Evolutionary conservation across 53 echinoderm and acorn worm species (phyloP), one percentile per base, ranked within the genome.

Genomic region (Apostichopus leukothele): DNA sequence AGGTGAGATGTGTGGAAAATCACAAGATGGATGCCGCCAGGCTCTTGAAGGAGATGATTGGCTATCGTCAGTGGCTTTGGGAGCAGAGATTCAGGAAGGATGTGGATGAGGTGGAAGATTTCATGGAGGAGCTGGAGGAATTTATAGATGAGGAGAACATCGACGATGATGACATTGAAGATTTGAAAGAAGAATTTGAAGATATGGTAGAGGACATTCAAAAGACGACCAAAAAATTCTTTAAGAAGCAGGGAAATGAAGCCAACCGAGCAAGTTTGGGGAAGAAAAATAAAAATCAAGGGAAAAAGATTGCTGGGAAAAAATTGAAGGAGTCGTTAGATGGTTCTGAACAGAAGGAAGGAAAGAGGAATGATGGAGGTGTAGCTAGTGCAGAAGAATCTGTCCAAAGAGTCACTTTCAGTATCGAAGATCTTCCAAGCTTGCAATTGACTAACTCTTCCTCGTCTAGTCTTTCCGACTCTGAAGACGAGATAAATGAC

Each of bases 151-250:
- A 96, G 76, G 93, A 95, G 19, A 86, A 92, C 50, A 67, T 93
- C 1, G 88, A 89, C 5, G 96, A 96, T 59, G 86, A 86, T 50
- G 95, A 95, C 73, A 90, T 96, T 50, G 95, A 93, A 53, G 95
- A 96, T 61, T 86, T 96, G 89, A 95, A 95, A 86, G 96, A 95
- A 50, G 96, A 96, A 52, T 96, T 96, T 91, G 96, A 95, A 55
- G 95, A 96, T 54, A 93, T 96, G 91, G 91, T 95, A 9, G 95
- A 96, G 84, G 93, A 96, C 80, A 92, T 96, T 79, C 94, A 96
- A 75, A 91, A 96, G 75, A 89, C 91, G n/a, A 89, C 93, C 26
- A 91, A 88, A 55, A 93, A 93, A 78, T 87, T 83, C 80, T 91
- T 91, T 75, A 76, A 89, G 86, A 91, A 89, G 51, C 80, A 86